Evolutionary conservation across 2,113 vertebrate genomes (phyloP).

Genomic region (Micronisus gabar): DNA sequence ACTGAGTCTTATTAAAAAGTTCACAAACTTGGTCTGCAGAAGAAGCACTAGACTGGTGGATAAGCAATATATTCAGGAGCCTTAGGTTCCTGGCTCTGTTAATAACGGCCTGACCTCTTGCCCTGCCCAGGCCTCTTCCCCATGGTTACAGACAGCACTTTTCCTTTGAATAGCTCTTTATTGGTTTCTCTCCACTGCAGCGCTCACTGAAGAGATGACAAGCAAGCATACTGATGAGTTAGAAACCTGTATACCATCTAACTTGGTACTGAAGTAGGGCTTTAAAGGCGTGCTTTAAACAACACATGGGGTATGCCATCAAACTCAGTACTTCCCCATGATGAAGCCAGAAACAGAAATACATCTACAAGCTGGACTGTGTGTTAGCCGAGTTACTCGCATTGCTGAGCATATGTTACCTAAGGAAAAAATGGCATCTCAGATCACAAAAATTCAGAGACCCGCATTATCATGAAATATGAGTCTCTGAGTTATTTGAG

Average conservation of each 20-base stretch:
- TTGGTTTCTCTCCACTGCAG: neutral
- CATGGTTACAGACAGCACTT: neutral
- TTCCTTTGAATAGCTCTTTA: neutral
- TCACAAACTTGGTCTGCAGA: neutral
- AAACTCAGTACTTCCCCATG: neutral
- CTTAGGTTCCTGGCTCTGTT: neutral
- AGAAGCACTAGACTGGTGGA: neutral
- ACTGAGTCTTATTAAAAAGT: neutral
- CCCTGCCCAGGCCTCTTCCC: neutral
- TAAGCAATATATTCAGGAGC: neutral
- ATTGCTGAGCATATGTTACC: neutral
- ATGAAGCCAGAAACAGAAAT: neutral
- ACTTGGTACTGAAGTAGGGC: neutral
- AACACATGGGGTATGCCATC: neutral
- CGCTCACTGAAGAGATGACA: fast-evolving
- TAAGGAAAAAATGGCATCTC: neutral
- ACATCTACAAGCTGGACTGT: neutral
- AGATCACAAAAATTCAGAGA: neutral
- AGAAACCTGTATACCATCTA: neutral
- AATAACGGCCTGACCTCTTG: neutral
- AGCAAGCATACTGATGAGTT: neutral
- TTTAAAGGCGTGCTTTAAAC: neutral
- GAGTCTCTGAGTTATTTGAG: neutral
- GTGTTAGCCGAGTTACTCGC: fast-evolving
- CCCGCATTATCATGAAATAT: neutral